phyloP scores from a whole-genome alignment of 2,113 vertebrate species.

The Sarotherodon lohbergeri region DNA sequence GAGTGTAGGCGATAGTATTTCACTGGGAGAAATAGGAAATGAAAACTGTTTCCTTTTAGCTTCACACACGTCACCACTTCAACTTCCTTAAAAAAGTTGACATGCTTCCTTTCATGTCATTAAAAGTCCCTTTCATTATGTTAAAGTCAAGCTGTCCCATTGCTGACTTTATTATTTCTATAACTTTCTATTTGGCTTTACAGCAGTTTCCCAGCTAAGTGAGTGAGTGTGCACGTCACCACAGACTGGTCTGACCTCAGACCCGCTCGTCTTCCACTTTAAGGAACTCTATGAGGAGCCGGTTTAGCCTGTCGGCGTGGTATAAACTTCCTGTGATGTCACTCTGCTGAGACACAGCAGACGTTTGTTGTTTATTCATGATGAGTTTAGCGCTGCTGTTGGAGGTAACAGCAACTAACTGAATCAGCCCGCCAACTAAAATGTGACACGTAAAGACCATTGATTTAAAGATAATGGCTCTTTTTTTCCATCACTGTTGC shows the following conservation, averaged over 20 bases:
- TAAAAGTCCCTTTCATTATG: neutral
- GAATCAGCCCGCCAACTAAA: neutral
- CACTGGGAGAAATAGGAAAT: neutral
- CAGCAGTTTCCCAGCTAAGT: neutral
- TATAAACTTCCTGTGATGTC: neutral
- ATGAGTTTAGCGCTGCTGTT: neutral
- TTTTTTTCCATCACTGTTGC: neutral
- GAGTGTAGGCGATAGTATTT: neutral
- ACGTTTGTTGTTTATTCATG: neutral
- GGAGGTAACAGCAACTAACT: neutral
- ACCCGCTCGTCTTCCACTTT: neutral
- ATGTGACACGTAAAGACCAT: neutral
- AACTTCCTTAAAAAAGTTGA: neutral
- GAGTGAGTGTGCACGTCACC: neutral
- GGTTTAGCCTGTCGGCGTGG: neutral
- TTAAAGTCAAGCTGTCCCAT: too few relatives aligned
- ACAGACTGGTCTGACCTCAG: neutral
- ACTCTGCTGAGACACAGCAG: neutral
- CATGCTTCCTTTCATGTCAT: neutral
- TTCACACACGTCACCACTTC: neutral
- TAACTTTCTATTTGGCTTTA: neutral
- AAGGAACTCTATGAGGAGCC: neutral
- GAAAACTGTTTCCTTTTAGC: rapidly evolving
- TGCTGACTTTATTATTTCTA: neutral
- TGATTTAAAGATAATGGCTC: neutral